phyloP scores from a whole-genome alignment of 2,888 invertebrate genomes.

The Meiosimyza decipiens region DNA sequence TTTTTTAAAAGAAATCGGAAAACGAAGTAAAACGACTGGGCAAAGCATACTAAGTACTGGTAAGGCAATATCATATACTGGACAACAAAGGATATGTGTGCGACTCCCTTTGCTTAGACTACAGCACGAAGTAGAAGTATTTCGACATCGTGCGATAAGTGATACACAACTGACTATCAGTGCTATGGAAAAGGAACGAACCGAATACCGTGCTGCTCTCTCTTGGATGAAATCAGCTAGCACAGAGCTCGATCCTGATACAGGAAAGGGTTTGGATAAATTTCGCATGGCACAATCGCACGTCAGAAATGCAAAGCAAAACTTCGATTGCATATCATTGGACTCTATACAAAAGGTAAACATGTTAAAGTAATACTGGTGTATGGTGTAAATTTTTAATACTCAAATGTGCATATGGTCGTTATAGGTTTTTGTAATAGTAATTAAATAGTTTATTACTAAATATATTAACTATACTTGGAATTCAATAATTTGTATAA shows the following conservation, averaged over 20 bases:
- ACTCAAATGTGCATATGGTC: no score
- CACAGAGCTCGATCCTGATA: conserved; percentile 95
- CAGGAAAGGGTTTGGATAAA: conserved; percentile 92
- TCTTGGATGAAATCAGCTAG: conserved; percentile 99
- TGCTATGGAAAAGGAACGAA: conserved; percentile 94
- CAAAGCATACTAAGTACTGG: conserved; percentile 85
- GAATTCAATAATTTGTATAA: no score
- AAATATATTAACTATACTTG: no score
- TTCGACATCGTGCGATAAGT: conserved; percentile 87
- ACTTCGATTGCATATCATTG: conserved; percentile 92
- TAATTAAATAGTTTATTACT: no score
- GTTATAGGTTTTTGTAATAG: no score
- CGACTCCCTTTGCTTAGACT: conserved; percentile 87
- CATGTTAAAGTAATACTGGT: no score
- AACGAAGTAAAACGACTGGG: conserved; percentile 86
- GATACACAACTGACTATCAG: conserved; percentile 75
- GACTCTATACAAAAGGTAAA: conserved; percentile 93
- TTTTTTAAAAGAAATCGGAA: conserved; percentile 93
- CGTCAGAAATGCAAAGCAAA: conserved; percentile 82
- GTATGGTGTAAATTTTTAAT: no score
- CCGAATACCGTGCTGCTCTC: conserved; percentile 94
- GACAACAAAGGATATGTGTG: conserved; percentile 91
- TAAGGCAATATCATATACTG: conserved; percentile 88
- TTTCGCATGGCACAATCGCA: conserved; percentile 91
- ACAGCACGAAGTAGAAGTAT: conserved; percentile 97